A percentile compares a stretch with the other conserved stretches of the same genome.
These are phyloP conservation scores for Luidia sarsii DNA, from an alignment of 53 echinoderm and acorn worm genomes.

Conservation along the genomic window DNA sequence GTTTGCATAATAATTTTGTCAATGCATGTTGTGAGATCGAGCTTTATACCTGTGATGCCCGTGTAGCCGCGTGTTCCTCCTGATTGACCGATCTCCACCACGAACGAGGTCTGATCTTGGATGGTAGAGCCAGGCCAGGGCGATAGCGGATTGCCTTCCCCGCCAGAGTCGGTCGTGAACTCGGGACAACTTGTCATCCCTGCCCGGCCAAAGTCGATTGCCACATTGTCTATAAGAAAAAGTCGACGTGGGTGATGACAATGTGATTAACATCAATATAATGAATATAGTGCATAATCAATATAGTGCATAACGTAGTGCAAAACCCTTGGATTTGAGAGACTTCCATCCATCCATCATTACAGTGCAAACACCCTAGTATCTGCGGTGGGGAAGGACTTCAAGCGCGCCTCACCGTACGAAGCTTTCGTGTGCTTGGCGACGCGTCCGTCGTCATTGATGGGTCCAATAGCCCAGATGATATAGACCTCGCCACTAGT, in stretches of 20 bases:
- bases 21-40: not conserved
- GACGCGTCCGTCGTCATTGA: constrained; percentile 41
- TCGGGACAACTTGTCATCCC: constrained; percentile 39
- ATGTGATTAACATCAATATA: too few species aligned
- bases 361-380: too few species aligned
- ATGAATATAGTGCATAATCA: too few species aligned
- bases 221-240: not conserved
- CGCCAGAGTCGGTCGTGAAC: not conserved
- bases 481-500: constrained; percentile 39
- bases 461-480: constrained; percentile 59
- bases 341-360: too few species aligned
- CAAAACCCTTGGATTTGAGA: too few species aligned
- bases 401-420: too few species aligned
- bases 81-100: constrained; percentile 70
- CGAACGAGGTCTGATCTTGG: constrained; percentile 35
- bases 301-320: too few species aligned
- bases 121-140: constrained; percentile 42
- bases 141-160: not conserved
- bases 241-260: not conserved
- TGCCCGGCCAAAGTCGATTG: constrained; percentile 60
- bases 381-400: too few species aligned
- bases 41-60: constrained; percentile 66
- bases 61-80: constrained; percentile 75
- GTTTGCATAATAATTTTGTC: not conserved
- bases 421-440: constrained; percentile 22